Evolutionary conservation across 2,888 invertebrate genomes (phyloP), one percentile per base, ranked within the genome.

Genomic region (Pristionchus entomophagus): DNA sequence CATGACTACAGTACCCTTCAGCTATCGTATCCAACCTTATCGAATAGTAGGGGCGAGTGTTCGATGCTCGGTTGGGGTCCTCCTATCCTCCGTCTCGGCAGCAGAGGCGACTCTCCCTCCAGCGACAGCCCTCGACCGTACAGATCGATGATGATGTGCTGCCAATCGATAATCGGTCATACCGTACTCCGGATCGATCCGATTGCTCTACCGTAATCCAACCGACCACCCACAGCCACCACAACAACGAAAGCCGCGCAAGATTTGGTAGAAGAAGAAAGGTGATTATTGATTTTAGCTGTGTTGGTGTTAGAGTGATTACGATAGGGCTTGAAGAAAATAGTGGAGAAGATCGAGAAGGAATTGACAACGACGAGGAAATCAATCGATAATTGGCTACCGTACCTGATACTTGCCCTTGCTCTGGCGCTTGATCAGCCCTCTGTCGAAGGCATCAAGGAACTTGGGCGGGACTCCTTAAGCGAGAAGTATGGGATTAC

Each of bases 381-480:
- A n/a, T n/a, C 22, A 41, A 73, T 73, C 41, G n/a, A 73, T 73
- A 73, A 73, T 45, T 32, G 41, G 5, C 26, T 45, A 73, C 73
- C 73, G 73, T 73, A 91, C 91, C 90, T 93, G 93, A 80, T 93
- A 93, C 87, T 93, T 93, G 78, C 93, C 93, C 86, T 93, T 93
- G 86, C 91, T 91, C 86, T 92, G 92, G 26, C 93, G 86, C 85
- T 93, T 93, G 78, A 92, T 91, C 41, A 93, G 87, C 32, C 93
- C 92, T 12, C 93, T 83, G 86, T 93, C 93, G 86, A 93, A 91
- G 0, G 92, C 91, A 56, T 91, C 91, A 65, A 93, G 85, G 84
- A 90, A 91, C 80, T 92, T 90, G 10, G 83, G 83, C 17, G 83
- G 83, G 14, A 65, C 49, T 65, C 83, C 83, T 65, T 56, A 22